These are phyloP conservation scores for Siniperca undulata DNA, from an alignment of 2,797 vertebrate species.

Conservation along the genomic window DNA sequence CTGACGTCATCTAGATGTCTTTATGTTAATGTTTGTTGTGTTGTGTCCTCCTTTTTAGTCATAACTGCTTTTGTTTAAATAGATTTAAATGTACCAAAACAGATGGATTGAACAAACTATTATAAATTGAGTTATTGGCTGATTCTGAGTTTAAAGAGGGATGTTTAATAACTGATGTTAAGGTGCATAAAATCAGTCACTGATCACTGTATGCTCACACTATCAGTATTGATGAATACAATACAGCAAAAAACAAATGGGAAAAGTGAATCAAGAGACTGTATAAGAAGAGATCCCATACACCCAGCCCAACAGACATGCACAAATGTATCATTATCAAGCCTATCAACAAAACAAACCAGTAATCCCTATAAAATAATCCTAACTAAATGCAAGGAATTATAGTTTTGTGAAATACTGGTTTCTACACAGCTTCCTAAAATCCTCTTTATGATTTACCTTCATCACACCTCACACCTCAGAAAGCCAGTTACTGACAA, in stretches of 20 bases:
- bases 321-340: neutral
- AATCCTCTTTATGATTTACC: constrained; percentile 6
- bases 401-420: neutral
- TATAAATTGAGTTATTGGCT: neutral
- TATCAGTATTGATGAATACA: neutral
- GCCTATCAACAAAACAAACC: neutral
- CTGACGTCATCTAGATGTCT: constrained; percentile 6
- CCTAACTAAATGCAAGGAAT: neutral
- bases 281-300: neutral
- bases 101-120: neutral
- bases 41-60: neutral
- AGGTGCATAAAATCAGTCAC: neutral
- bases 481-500: neutral
- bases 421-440: neutral
- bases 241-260: neutral
- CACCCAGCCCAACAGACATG: neutral
- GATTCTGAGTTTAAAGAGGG: constrained; percentile 11
- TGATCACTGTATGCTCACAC: neutral
- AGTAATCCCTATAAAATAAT: neutral
- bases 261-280: neutral
- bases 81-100: neutral
- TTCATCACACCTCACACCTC: constrained; percentile 8
- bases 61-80: neutral
- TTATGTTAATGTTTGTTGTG: neutral
- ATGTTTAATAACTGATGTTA: neutral